phyloP scores from a whole-genome alignment of 2,113 vertebrate species.

The Enhydra lutris region DNA sequence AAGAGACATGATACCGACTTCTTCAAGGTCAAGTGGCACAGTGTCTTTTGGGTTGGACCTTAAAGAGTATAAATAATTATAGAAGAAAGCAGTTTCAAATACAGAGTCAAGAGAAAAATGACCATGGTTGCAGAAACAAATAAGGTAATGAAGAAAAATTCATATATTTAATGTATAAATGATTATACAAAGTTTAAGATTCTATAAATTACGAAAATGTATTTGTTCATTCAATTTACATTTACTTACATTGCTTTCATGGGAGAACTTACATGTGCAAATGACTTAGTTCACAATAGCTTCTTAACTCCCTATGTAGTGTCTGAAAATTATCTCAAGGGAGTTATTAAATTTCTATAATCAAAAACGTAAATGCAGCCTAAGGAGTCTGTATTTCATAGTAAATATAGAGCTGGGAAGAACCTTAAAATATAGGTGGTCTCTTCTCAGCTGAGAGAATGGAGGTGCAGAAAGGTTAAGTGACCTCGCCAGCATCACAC shows the following conservation, averaged over 20 bases:
- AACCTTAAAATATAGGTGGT: conserved; percentile 7
- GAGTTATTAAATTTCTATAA: conserved; percentile 52
- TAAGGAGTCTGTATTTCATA: conserved; percentile 28
- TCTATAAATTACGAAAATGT: background rate
- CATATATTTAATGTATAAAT: background rate
- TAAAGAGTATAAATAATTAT: conserved; percentile 36
- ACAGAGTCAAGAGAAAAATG: conserved; percentile 82
- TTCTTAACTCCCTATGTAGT: background rate
- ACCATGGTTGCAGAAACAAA: conserved; percentile 88
- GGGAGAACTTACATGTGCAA: background rate
- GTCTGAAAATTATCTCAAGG: background rate
- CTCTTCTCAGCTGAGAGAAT: background rate
- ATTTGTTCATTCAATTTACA: background rate
- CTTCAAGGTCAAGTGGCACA: conserved; percentile 89
- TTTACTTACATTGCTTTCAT: background rate
- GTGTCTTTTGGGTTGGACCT: conserved; percentile 90
- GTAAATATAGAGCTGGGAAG: background rate
- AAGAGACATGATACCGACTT: conserved; percentile 84
- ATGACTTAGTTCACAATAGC: background rate
- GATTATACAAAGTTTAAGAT: background rate
- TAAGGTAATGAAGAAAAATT: conserved; percentile 86
- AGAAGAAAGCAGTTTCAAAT: conserved; percentile 64
- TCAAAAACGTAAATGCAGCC: background rate
- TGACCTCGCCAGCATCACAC: conserved; percentile 19
- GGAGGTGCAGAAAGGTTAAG: conserved; percentile 6